Evolutionary conservation across 2,113 vertebrate species (phyloP), one percentile per base, ranked within the genome.

Genomic region (Colius striatus): DNA sequence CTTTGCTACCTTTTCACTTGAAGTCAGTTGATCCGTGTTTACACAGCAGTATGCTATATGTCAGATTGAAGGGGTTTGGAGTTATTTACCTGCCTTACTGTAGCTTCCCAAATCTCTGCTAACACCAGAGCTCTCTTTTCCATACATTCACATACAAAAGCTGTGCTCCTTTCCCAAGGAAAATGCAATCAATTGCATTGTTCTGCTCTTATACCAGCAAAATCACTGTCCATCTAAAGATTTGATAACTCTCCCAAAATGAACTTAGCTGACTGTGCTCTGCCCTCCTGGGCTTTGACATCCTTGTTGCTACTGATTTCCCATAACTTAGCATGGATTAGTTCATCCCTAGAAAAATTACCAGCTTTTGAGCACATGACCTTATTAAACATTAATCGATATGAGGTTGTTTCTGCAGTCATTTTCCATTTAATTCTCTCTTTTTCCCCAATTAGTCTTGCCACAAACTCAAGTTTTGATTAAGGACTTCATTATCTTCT

Each of bases 321-420:
- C 87, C 36, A 16, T 34, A 96, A 90, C 14, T 93, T 95, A 67
- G 85, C 45, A 53, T 96, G 90, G 80, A 87, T 83, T 92, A 55
- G 67, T 77, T 95, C 94, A 94, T 48, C 55, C 45, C 38, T 87
- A 91, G 54, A 74, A 87, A 92, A 96, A 86, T 63, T 47, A 22
- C 36, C 26, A 93, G 22, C 41, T 78, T 84, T 96, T 90, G 58
- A 79, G 94, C 47, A 91, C 66, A 34, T 91, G 41, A 20, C 54
- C 73, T 92, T 77, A 92, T 96, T 96, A 87, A 74, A 91, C 53
- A 60, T 41, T 84, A 45, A 95, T 94, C 87, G 93, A 93, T 95
- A 88, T 26, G 62, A 94, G 87, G 83, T 50, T 86, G 81, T 84
- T 87, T 74, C 20, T 80, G 77, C 90, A 95, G 67, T 77, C 57